A percentile compares a stretch with the other conserved stretches of the same genome.
These are phyloP conservation scores for Ostrea denselamellosa DNA, from an alignment of 1,140 invertebrate species.

Conservation along the genomic window DNA sequence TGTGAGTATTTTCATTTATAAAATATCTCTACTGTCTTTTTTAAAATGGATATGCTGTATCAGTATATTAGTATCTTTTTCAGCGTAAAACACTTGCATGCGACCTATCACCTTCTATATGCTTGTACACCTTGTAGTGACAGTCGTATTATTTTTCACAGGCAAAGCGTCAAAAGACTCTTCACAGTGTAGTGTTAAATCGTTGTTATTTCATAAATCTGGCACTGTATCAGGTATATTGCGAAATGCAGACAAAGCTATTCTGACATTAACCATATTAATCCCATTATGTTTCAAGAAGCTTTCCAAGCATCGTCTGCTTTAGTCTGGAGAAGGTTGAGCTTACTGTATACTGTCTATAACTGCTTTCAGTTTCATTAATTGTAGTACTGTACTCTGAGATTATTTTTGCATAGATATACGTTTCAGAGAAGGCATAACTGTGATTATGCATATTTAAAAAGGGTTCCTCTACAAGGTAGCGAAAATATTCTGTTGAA, in stretches of 20 bases:
- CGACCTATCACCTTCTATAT: neutral
- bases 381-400: neutral
- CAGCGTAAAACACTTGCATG: constrained; percentile 1
- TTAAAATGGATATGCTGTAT: neutral
- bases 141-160: neutral
- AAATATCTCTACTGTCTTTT: neutral
- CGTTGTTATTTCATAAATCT: constrained; percentile 28
- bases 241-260: neutral
- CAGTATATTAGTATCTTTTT: neutral
- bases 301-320: neutral
- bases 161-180: constrained; percentile 16
- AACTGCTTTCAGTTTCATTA: neutral
- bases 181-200: constrained; percentile 22
- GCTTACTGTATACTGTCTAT: neutral
- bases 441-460: neutral
- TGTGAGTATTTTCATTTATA: neutral
- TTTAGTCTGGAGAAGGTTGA: neutral
- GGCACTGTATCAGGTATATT: neutral
- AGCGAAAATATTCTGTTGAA: neutral
- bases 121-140: neutral
- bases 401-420: neutral
- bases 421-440: neutral
- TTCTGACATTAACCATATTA: neutral
- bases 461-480: neutral
- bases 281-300: neutral